Base-by-base conservation (phyloP, 2,888 invertebrate genomes). In the Choristoneura rosaceana region DNA sequence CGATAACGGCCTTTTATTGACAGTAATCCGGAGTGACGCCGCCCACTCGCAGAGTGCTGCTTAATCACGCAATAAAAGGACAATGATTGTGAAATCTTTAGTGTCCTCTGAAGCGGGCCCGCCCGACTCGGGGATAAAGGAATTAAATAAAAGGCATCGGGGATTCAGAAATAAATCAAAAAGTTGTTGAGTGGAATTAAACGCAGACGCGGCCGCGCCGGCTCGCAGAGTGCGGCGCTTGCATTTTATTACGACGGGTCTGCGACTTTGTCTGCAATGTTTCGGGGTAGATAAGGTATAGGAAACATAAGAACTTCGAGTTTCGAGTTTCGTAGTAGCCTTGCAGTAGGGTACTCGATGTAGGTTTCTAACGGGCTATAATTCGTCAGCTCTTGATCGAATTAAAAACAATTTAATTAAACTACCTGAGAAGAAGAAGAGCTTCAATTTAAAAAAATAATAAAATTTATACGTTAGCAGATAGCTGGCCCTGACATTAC, bases 1-100 rank as follows among this genome's bases (percentile, higher is more conserved):
- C 66, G 75, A 74, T 79, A 80, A 80, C 79, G 76, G 78, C 77
- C 74, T 78, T 80, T 80, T 78, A 79, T 82, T 77, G 79, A 78
- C 79, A 61, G 73, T 76, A 76, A 75, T 79, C 79, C 76, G 77
- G 74, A 75, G 78, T 55, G 34, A 67, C 33, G 45, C 59, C 62
- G 71, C 65, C 67, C 43, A 25, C 58, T 25, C 50, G 59, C 63
- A 43, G 25, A 61, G 52, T 15, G 50, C 47, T 43, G 71, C 67
- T 71, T 67, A 62, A 71, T 71, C 67, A 47, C 62, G 62, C 34
- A 34, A 67, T 67, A 71, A 62, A 71, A 45, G 63, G 67, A 67
- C 71, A 67, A 67, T 67, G 55, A 71, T 71, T 70, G 60, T 38
- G 41, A 65, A 62, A 65, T 61, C 61, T 59, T 61, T 52, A 43